Percentiles rank a stretch among this genome's conserved stretches.
Evolutionary conservation across 2,113 vertebrate genomes (phyloP).

Genomic region (Scortum barcoo): DNA sequence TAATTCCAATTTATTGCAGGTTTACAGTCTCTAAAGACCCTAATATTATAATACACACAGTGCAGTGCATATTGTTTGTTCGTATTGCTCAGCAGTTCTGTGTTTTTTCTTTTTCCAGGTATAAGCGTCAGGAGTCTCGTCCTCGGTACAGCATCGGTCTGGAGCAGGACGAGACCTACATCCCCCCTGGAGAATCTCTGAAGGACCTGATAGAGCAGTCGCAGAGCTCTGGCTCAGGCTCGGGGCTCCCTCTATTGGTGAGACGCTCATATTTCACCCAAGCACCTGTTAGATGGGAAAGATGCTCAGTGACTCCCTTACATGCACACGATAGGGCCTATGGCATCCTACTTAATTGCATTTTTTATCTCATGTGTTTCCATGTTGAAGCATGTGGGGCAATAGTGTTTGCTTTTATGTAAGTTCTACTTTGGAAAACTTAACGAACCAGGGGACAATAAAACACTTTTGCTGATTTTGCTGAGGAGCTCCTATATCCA

Average conservation of each 20-base stretch:
- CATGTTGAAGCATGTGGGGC: not conserved
- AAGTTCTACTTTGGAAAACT: not conserved
- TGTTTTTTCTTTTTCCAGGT: constrained; percentile 79
- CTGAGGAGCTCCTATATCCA: not conserved
- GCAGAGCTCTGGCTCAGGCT: constrained; percentile 96
- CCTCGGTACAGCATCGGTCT: constrained; percentile 94
- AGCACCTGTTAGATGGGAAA: not conserved
- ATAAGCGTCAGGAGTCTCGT: constrained; percentile 91
- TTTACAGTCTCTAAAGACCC: not conserved
- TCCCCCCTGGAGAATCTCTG: constrained; percentile 93
- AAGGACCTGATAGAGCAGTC: constrained; percentile 97
- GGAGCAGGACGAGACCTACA: constrained; percentile 94
- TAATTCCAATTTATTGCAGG: not conserved
- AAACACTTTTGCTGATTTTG: not conserved
- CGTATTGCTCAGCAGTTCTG: not conserved
- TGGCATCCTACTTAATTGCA: not conserved
- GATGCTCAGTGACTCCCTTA: not conserved
- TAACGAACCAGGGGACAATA: no score
- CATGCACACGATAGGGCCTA: not conserved
- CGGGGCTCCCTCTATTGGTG: constrained; percentile 99
- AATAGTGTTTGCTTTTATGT: not conserved
- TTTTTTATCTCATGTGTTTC: not conserved
- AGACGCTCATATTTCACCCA: constrained; percentile 62
- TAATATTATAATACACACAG: not conserved
- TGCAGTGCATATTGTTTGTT: not conserved